These are phyloP conservation scores for Lasioglossum vierecki DNA, from an alignment of 2,888 invertebrate species.

Conservation along the genomic window DNA sequence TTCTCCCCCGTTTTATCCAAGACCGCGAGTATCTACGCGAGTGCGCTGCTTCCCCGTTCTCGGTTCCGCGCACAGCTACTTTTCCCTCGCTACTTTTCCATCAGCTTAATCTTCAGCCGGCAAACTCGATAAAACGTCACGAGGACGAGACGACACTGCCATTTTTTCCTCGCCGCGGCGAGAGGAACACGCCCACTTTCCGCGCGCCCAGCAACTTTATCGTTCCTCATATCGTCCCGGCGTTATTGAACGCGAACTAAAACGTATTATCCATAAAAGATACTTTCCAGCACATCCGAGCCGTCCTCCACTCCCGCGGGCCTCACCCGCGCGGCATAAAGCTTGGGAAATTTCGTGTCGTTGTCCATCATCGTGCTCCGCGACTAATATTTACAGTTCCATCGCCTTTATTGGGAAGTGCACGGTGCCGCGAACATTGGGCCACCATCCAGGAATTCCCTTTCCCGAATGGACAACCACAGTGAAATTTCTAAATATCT, in stretches of 20 bases:
- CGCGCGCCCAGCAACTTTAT: slow-evolving; percentile 48
- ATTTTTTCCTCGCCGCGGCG: slow-evolving; percentile 31
- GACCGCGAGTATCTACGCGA: neutral
- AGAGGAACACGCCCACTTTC: slow-evolving; percentile 42
- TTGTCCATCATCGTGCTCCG: neutral
- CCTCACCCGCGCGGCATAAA: neutral
- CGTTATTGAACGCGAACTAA: slow-evolving; percentile 57
- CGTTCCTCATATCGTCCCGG: slow-evolving; percentile 41
- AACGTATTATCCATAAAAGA: slow-evolving; percentile 62
- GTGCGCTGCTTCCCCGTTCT: neutral
- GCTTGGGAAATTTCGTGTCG: slow-evolving; percentile 32
- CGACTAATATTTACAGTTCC: slow-evolving; percentile 46
- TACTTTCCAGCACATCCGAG: slow-evolving; percentile 4
- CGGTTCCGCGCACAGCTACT: neutral
- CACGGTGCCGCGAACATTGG: neutral
- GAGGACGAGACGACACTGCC: slow-evolving; percentile 43
- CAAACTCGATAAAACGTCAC: slow-evolving; percentile 61
- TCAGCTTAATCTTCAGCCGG: slow-evolving; percentile 57
- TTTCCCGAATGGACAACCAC: too few relatives aligned
- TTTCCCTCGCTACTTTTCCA: slow-evolving; percentile 31
- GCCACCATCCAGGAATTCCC: neutral
- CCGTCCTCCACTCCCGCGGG: neutral
- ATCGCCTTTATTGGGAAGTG: slow-evolving; percentile 43
- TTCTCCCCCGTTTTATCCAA: neutral
- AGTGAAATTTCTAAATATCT: too few relatives aligned